Evolutionary conservation across 1,140 invertebrate genomes (phyloP), one percentile per base, ranked within the genome.

Genomic region (Theocolax elegans): DNA sequence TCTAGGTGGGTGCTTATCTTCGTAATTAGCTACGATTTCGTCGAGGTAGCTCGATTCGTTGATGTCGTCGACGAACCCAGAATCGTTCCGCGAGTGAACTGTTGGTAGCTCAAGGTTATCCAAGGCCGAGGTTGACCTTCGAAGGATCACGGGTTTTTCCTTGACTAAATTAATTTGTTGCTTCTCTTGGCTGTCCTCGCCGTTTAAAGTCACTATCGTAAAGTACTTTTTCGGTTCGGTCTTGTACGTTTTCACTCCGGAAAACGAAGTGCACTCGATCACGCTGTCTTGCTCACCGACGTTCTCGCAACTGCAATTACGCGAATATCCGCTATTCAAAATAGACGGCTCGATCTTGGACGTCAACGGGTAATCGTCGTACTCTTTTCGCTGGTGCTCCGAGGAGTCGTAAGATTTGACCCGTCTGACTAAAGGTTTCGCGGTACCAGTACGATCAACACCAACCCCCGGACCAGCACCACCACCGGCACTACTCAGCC

Each of bases 21-120:
- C 29, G 44, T 64, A 15, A 12, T 19, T 67, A 13, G 62, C 17
- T 2, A 44, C 44, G 10, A 42, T 19, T 4, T 54, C 56, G 15
- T 42, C 44, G 23, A 35, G 21, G 2, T 42, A 38, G 1, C n/a
- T 42, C 17, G 63, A 53, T 23, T 25, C 46, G 31, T 35, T 35
- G 4, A 10, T 35, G 10, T 35, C 53, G 66, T 72, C 60, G 12
- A 65, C 66, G 62, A 64, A 74, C 15, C 70, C 73, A 2, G 68
- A 71, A 38, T 71, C 68, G 53, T 71, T 49, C n/a, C 68, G 17
- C 62, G 68, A 71, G 62, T 71, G 68, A 0, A 48, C 19, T 0
- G 44, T 27, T 9, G 29, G 19, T 0, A 40, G 49, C 6, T 51
- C 42, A 17, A 19, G 12, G 15, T 12, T 44, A 35, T 54, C 51